These are phyloP conservation scores for Apamea anceps DNA, from an alignment of 2,888 invertebrate genomes.

Conservation along the genomic window DNA sequence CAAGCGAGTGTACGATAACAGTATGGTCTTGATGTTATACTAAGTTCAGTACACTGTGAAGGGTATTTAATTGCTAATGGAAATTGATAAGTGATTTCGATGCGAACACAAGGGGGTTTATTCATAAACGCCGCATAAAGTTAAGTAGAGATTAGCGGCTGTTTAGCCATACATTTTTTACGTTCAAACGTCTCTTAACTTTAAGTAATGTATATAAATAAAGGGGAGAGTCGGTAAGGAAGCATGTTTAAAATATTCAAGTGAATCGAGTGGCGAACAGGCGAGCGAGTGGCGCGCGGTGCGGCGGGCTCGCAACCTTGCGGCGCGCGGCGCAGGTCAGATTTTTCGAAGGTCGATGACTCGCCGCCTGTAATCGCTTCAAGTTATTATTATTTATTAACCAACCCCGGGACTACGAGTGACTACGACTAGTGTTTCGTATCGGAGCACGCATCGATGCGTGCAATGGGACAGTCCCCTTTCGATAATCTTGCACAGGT, in stretches of 20 bases:
- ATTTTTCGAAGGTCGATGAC: slow-evolving; percentile 90
- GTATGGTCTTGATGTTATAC: slow-evolving; percentile 50
- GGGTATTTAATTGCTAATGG: slow-evolving; percentile 42
- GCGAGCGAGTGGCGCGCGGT: slow-evolving; percentile 48
- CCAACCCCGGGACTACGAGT: slow-evolving; percentile 75
- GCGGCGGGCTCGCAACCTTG: slow-evolving; percentile 83
- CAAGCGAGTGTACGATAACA: slow-evolving; percentile 81
- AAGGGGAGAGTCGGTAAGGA: slow-evolving; percentile 46
- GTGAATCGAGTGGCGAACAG: slow-evolving; percentile 62
- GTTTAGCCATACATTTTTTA: neutral
- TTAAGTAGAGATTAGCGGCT: neutral
- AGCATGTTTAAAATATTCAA: slow-evolving; percentile 64
- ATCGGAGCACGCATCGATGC: slow-evolving; percentile 68
- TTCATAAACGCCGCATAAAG: neutral
- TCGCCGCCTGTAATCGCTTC: slow-evolving; percentile 83
- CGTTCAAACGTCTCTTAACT: neutral
- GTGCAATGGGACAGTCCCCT: slow-evolving; percentile 67
- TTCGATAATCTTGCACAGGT: slow-evolving; percentile 57
- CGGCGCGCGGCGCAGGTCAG: slow-evolving; percentile 87
- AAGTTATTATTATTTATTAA: slow-evolving; percentile 87
- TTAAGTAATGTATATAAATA: neutral
- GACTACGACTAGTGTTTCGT: slow-evolving; percentile 70
- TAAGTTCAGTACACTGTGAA: slow-evolving; percentile 47
- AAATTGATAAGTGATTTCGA: slow-evolving; percentile 44
- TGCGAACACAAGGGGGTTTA: slow-evolving; percentile 17